phyloP scores from a whole-genome alignment of 2,113 vertebrate genomes.

The Triplophysa siluroides region DNA sequence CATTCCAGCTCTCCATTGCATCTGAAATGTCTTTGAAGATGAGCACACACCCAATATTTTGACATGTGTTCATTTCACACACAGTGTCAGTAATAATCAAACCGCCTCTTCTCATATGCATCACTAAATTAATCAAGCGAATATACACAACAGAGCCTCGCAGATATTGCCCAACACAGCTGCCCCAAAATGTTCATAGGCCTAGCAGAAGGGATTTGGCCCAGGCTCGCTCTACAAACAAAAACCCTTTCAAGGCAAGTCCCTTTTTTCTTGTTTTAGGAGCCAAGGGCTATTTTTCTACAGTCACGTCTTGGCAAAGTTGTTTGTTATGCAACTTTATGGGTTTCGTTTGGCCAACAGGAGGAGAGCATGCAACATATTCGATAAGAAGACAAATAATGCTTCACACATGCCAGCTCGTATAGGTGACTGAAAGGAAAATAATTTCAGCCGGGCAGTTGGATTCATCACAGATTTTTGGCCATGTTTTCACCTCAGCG shows the following conservation, averaged over 20 bases:
- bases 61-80: conserved; percentile 2
- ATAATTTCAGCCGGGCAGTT: background rate
- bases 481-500: conserved; percentile 18
- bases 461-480: background rate
- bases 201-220: conserved; percentile 40
- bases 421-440: background rate
- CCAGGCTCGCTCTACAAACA: conserved; percentile 21
- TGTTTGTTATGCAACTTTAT: conserved; percentile 16
- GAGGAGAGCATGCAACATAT: background rate
- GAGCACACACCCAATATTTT: background rate
- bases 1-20: conserved; percentile 9
- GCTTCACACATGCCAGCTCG: background rate
- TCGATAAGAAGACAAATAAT: background rate
- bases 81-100: conserved; percentile 1
- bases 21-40: background rate
- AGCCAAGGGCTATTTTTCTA: conserved; percentile 6
- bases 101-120: conserved; percentile 7
- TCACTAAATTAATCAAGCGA: conserved; percentile 11
- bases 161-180: conserved; percentile 22
- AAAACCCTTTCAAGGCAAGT: conserved; percentile 42
- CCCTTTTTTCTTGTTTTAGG: conserved; percentile 3
- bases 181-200: background rate
- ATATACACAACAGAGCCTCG: background rate
- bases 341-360: background rate
- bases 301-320: background rate